Evolutionary conservation across 2,888 invertebrate genomes (phyloP), one percentile per base, ranked within the genome.

Genomic region (Metellina segmentata): DNA sequence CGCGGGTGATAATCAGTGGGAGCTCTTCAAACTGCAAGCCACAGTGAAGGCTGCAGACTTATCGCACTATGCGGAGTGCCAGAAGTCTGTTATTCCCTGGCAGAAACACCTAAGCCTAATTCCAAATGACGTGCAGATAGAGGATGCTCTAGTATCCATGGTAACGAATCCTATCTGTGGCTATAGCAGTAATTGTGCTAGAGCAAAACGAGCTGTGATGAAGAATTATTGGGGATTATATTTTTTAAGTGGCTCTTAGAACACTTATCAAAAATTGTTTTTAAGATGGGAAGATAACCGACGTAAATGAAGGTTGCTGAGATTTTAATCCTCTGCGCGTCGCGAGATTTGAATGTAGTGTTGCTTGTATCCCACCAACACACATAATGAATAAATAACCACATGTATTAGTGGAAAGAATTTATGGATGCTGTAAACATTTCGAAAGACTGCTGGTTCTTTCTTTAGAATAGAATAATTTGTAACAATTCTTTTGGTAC

Each of bases 61-160:
- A 61, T 81, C 61, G 16, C 61, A 78, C 52, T 34, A 7, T 52
- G n/a, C 7, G 13, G 52, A 20, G 48, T 48, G 34, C 34, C 34
- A 34, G 34, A 34, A 34, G 34, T 34, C 34, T 34, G 34, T 34
- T 34, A 34, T 34, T 34, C 34, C 20, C 48, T 81, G 48, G 49
- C 70, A 20, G 72, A 72, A 74, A 83, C 72, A 20, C 13, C 71
- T 83, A 72, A 83, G 83, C 83, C 83, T 72, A 72, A 83, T 83
- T 83, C 71, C 83, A 49, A 83, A 72, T 83, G 83, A 83, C 72
- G 83, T 83, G 49, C 51, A 82, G 70, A 69, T 71, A 49, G 72
- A 34, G 74, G 52, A 75, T 52, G 85, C 34, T n/a, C n/a, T 34
- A 34, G 85, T 75, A 72, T 61, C 75, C 85, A 85, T 85, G 74